These are phyloP conservation scores for Drosophila ustulata DNA, from an alignment of 2,888 invertebrate species.

Conservation along the genomic window DNA sequence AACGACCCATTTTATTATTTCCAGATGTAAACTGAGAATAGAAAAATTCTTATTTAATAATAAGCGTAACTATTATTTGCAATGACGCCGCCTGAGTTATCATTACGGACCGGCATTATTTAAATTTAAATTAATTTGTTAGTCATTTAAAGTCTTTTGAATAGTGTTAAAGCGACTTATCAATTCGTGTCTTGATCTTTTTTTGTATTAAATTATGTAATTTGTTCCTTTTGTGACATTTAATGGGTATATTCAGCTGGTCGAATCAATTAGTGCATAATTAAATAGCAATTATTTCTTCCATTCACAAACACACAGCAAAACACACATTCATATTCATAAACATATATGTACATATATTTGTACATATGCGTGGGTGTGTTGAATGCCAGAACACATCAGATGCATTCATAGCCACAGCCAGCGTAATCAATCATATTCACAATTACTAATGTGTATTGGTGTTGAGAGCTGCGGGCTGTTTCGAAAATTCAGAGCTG, in stretches of 20 bases:
- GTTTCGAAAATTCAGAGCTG: not conserved
- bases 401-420: conserved; percentile 9
- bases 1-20: too few species aligned
- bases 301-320: conserved; percentile 12
- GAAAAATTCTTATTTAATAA: too few species aligned
- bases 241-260: conserved; percentile 6
- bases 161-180: not conserved
- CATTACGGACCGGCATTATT: conserved; percentile 11
- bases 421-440: conserved; percentile 54
- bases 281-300: conserved; percentile 47
- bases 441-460: conserved; percentile 10
- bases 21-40: too few species aligned
- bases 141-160: not conserved
- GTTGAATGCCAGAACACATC: conserved; percentile 3
- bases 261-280: conserved; percentile 24
- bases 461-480: not conserved
- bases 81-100: conserved; percentile 6
- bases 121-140: conserved; percentile 28
- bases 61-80: conserved; percentile 30
- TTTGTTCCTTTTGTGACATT: conserved; percentile 2
- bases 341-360: conserved; percentile 2
- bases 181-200: not conserved
- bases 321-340: conserved; percentile 1
- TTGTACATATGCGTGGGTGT: not conserved
- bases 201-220: not conserved